Evolutionary conservation across 2,797 vertebrate genomes (phyloP).

Genomic region (Coluber constrictor): DNA sequence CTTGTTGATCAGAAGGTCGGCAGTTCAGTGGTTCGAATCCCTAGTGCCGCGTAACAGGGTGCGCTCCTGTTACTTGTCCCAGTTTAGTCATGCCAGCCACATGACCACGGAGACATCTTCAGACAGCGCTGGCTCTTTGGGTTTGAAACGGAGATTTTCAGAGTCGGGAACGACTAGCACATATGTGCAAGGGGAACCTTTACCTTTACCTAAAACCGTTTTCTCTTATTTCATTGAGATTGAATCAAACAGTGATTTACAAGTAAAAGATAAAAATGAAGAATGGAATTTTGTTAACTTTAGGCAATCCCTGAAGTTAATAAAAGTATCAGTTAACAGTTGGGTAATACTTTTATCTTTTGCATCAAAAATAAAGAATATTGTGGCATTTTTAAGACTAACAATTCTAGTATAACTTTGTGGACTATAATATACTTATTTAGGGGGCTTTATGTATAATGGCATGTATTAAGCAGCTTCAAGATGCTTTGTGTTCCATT

Average conservation of each 20-base stretch:
- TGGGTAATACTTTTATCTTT: background rate
- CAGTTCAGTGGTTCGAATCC: too few species aligned
- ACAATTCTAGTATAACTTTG: background rate
- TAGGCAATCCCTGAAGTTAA: background rate
- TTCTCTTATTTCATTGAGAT: background rate
- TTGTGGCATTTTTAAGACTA: background rate
- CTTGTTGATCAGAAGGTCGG: too few species aligned
- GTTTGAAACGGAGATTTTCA: too few species aligned
- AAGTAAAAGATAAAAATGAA: background rate
- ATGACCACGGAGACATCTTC: too few species aligned
- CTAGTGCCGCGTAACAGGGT: too few species aligned
- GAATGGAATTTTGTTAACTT: background rate
- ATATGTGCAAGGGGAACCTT: too few species aligned
- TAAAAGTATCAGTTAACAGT: background rate
- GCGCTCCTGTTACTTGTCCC: too few species aligned
- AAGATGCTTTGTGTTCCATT: background rate
- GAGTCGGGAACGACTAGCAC: too few species aligned
- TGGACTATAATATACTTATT: background rate
- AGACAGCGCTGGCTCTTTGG: too few species aligned
- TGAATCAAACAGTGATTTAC: background rate
- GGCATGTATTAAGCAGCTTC: background rate
- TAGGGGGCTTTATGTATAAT: background rate
- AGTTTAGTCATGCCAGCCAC: too few species aligned
- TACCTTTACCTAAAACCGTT: background rate
- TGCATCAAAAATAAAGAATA: background rate